Evolutionary conservation across 2,888 invertebrate genomes (phyloP).

Genomic region (Fragum whitleyi): DNA sequence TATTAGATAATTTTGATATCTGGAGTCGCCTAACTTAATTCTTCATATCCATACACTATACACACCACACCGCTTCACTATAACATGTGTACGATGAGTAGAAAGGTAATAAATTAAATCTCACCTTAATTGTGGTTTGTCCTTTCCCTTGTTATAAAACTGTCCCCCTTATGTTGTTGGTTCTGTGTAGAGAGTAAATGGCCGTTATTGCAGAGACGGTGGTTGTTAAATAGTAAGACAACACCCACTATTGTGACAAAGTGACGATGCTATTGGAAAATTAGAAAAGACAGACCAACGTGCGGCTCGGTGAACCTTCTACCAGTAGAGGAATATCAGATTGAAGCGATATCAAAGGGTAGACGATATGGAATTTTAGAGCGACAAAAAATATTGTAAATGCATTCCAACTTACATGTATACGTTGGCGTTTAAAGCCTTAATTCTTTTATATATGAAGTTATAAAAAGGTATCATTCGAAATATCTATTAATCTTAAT

Average conservation of each 20-base stretch:
- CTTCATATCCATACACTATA: no score
- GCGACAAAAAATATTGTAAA: no score
- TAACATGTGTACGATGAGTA: no score
- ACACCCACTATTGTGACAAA: not conserved
- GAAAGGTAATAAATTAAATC: not conserved
- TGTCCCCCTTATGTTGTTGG: not conserved
- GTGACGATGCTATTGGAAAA: not conserved
- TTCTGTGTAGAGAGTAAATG: not conserved
- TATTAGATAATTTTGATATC: no score
- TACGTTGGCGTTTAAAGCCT: no score
- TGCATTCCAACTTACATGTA: no score
- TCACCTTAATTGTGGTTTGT: not conserved
- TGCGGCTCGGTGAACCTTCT: not conserved
- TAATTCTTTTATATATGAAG: no score
- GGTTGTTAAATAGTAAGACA: constrained; percentile 7
- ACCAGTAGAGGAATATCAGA: not conserved
- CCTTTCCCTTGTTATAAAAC: not conserved
- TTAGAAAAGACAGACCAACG: not conserved
- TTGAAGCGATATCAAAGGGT: not conserved
- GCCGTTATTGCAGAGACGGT: not conserved
- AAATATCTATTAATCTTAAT: no score
- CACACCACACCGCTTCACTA: no score
- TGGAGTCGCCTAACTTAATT: no score
- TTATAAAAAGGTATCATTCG: no score
- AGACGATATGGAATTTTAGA: no score